A percentile compares a stretch with the other conserved stretches of the same genome.
phyloP scores from a whole-genome alignment of 2,797 vertebrate species.

The Kryptopterus vitreolus region DNA sequence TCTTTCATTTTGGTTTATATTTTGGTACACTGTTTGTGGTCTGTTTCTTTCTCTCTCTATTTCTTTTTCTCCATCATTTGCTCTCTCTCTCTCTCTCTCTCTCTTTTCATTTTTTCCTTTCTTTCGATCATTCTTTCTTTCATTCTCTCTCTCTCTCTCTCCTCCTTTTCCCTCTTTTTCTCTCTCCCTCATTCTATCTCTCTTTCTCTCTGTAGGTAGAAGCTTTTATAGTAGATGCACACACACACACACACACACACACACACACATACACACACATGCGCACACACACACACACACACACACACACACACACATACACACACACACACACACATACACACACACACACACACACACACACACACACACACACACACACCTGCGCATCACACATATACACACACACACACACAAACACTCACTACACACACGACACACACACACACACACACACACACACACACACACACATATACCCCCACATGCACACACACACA shows the following conservation, averaged over 20 bases:
- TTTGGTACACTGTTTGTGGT: neutral
- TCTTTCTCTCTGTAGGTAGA: conserved; percentile 46
- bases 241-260: conserved; percentile 21
- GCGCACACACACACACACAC: conserved; percentile 43
- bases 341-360: conserved; percentile 22
- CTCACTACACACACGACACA: no score
- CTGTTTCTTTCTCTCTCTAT: neutral
- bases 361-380: neutral
- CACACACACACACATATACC: no score
- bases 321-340: conserved; percentile 34
- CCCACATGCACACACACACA: no score
- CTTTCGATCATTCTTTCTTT: neutral
- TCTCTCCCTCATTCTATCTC: neutral
- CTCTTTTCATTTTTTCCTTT: neutral
- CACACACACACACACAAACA: no score
- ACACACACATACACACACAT: conserved; percentile 4
- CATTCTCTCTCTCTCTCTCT: neutral
- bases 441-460: no score
- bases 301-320: conserved; percentile 26
- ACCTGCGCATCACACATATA: no score
- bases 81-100: neutral
- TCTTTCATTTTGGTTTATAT: neutral
- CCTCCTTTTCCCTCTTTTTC: neutral
- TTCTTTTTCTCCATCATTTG: neutral
- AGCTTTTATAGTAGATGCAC: conserved; percentile 63